Conservation (phyloP, 2,888 invertebrate species). For the Dysmachus trigonus region DNA sequence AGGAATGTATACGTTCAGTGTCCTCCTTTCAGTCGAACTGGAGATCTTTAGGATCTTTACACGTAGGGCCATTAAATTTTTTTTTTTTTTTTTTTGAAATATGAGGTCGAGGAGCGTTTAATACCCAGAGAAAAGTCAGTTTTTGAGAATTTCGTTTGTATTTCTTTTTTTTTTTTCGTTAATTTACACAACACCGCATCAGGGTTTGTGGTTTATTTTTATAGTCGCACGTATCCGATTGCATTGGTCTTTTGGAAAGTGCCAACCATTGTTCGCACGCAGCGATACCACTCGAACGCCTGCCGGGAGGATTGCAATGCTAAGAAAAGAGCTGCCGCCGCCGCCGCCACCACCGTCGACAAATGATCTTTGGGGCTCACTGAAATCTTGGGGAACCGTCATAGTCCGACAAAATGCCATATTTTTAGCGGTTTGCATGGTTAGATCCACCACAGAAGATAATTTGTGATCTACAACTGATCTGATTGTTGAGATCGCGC, state of each 20-base stretch:
- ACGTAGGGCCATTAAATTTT: not conserved
- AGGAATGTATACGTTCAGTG: not conserved
- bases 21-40: not conserved
- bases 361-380: not conserved
- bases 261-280: not conserved
- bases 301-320: not conserved
- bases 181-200: not conserved
- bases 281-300: not conserved
- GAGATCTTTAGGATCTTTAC: not conserved
- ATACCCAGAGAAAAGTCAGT: not conserved
- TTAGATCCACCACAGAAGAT: not conserved
- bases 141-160: not conserved
- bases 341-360: not conserved
- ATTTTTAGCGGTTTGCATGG: constrained; percentile 11
- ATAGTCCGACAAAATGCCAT: constrained; percentile 27
- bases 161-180: not conserved
- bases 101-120: not conserved
- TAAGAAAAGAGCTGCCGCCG: not conserved
- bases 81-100: not conserved
- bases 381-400: not conserved
- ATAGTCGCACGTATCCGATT: constrained; percentile 21
- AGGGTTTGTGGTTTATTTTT: constrained; percentile 20
- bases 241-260: constrained; percentile 11
- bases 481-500: not conserved
- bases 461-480: not conserved